Evolutionary conservation across 1,140 invertebrate genomes (phyloP), one percentile per base, ranked within the genome.

Genomic region (Odontomachus brunneus): DNA sequence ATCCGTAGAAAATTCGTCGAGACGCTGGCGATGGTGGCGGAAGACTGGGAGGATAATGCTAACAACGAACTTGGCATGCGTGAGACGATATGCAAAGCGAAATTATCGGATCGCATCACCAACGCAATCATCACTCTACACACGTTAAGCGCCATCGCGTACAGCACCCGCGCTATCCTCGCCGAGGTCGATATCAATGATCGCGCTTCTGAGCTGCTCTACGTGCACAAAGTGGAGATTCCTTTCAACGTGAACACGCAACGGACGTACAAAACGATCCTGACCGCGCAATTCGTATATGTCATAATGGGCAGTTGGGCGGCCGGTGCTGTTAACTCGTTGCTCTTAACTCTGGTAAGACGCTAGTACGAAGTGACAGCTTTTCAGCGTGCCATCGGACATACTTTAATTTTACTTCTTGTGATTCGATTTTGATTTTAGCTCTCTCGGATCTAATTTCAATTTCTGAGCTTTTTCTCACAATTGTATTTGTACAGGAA

Each of bases 41-140:
- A 80, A 22, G 65, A 80, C 15, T 76, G 60, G 74, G 15, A 76
- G 14, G 62, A 17, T 38, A 66, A 33, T 26, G 48, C 19, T 62
- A 11, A 76, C 15, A 66, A 9, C 12, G 49, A 76, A 12, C 24
- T 53, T 15, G 15, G 17, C 29, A 66, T 76, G 60, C 48, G n/a
- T 0, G 48, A 76, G 22, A 66, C 24, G 9, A 53, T 76, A 2
- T 22, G 3, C 11, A 76, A 66, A n/a, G 60, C 67, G 24, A 81
- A 72, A 59, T 59, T 59, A 12, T 81, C 33, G 12, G 33, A 12
- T 48, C 63, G 44, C n/a, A 59, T 81, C 19, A 29, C 67, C 11
- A 81, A 81, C 33, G n/a, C 74, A 9, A 81, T 81, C 15, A 48
- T 81, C 33, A 29, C 59, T n/a, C 26, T 71, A 14, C 66, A 67